Evolutionary conservation across 2,797 vertebrate species (phyloP), one percentile per base, ranked within the genome.

Genomic region (Sebastes itinus): DNA sequence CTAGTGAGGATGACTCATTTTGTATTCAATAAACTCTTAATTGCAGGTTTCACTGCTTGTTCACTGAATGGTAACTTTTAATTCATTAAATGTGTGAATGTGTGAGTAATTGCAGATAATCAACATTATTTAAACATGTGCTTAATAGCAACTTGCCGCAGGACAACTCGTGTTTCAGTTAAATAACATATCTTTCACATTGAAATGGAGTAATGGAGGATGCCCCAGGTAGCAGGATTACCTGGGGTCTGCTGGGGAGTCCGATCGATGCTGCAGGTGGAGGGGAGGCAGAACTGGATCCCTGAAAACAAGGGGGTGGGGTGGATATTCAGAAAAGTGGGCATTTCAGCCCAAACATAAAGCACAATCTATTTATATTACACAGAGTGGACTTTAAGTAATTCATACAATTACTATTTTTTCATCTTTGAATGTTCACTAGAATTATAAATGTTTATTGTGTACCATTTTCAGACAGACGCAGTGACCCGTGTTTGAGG

Each of bases 251-350:
- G 94, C 72, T 94, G 95, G 58, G 92, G 82, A 49, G 90, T 92
- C 90, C 92, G 89, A 75, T 96, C 95, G 82, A 92, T 92, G 74
- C 87, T 95, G 92, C 94, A 93, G 85, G 93, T 93, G 63, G 94
- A 95, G 54, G 95, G 94, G 71, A 96, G 95, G 88, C 94, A 93
- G 88, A 96, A 96, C 94, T 96, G 95, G 94, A 96, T 95, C 80
- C 96, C 95, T 96, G 94, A 76, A 95, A 94, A 94, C 87, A 94
- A 92, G 81, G 77, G 85, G 90, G 89, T 12, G 79, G 69, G 88
- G 83, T 82, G 90, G 81, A 90, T 75, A 78, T 91, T 94, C 83
- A 92, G 92, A 92, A 73, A 67, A 77, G 62, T 32, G 81, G 84
- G 87, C 81, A 59, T 5, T 75, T 80, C 9, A 77, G 88, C 84